Base-by-base conservation (phyloP, 2,888 invertebrate species). In the Anodontia alba region DNA sequence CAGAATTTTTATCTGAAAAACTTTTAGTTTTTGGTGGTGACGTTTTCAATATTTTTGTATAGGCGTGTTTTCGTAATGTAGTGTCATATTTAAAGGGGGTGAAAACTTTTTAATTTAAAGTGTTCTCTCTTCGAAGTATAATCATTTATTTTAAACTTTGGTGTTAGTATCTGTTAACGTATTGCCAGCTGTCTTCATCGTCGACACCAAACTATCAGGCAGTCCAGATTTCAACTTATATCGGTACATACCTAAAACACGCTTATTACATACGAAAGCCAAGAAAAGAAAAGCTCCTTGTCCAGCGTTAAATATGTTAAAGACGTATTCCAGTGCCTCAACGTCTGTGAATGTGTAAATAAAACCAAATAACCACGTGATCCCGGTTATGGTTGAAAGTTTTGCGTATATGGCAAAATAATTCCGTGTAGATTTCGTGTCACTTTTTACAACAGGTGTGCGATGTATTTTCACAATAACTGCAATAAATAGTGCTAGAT, bases 301-400 rank as follows among this genome's bases (percentile, higher is more conserved):
- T 17, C 80, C 76, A 20, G 77, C 78, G 51, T 78, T 80, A 1
- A 85, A 38, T 36, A 85, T 70, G 2, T 80, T 80, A 54, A 85
- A 85, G 0, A 80, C 20, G 51, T 85, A 85, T 49, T 73, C 85
- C 57, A 82, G 66, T 0, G 73, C 67, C 5, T 26, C 57, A 43
- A 51, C 23, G 2, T 73, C 23, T 3, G 78, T 80, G 49, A 76
- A 78, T 7, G 46, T 20, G 20, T 62, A 78, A 31, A 82, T 31
- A 42, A 82, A 80, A 23, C 82, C 82, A 73, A 78, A 80, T 23
- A 85, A 46, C 85, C 85, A 85, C 3, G 82, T 73, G 3, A 78
- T n/a, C 0, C 85, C 85, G 17, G 85, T 85, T 10, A 85, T 20
- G 8, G 82, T 70, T 8, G 85, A 75, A 5, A 85, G 76, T 42